Conservation (phyloP, 2,113 vertebrate genomes). For the Colius striatus region DNA sequence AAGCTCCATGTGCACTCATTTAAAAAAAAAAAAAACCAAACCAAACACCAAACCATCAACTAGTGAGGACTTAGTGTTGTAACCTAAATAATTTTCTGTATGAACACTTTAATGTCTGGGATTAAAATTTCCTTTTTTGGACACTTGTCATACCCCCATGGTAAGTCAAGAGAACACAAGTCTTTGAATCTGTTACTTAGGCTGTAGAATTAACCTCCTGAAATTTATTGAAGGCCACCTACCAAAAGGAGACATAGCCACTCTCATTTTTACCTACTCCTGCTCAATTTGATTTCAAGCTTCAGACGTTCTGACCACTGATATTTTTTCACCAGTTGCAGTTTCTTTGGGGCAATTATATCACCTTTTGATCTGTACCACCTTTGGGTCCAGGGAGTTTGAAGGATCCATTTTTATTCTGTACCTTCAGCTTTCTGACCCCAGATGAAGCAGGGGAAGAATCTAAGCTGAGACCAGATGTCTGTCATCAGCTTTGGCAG, state of each 20-base stretch:
- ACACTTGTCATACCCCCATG: neutral
- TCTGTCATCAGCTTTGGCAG: neutral
- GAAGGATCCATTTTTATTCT: neutral
- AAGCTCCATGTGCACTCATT: neutral
- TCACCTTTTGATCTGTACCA: neutral
- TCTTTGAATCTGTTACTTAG: neutral
- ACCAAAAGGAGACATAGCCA: accelerated
- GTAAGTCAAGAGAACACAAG: neutral
- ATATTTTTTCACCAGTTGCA: neutral
- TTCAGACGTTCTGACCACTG: neutral
- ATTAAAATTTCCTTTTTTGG: neutral
- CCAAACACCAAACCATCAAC: neutral
- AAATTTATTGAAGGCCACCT: neutral
- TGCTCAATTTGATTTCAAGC: neutral
- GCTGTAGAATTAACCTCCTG: neutral
- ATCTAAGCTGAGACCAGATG: neutral
- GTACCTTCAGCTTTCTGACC: neutral
- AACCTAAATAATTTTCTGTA: neutral
- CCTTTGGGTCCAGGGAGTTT: neutral
- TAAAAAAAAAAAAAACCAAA: neutral
- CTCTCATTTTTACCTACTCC: neutral
- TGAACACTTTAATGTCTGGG: neutral
- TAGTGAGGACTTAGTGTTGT: neutral
- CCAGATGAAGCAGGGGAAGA: neutral
- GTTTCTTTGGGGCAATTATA: neutral